Evolutionary conservation across 92 coral and sea anemone genomes (phyloP).

Genomic region (Zoanthus sociatus): DNA sequence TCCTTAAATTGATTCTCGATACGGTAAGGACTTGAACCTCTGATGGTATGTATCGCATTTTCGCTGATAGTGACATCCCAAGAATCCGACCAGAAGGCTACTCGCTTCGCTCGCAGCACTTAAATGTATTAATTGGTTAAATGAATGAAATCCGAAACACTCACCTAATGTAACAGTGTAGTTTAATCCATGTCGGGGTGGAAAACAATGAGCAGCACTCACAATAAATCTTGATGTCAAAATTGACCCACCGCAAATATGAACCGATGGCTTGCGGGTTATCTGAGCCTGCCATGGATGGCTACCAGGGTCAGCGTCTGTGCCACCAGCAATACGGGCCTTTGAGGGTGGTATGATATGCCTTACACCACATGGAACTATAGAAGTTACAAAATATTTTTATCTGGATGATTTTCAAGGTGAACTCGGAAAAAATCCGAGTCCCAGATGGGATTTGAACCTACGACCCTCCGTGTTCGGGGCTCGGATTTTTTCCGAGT

Average conservation of each 20-base stretch:
- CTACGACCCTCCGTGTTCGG: too few species aligned
- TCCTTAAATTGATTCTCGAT: too few species aligned
- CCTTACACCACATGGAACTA: conserved; percentile 45
- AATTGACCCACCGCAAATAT: conserved; percentile 40
- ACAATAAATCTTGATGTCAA: conserved; percentile 36
- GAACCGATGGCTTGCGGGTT: background rate
- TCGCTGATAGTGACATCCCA: too few species aligned
- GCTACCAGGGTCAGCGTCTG: conserved; percentile 35
- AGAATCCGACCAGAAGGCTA: too few species aligned
- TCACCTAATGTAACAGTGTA: conserved; percentile 26
- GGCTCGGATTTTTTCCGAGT: too few species aligned
- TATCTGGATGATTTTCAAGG: too few species aligned
- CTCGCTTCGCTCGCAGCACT: background rate
- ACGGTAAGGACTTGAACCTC: too few species aligned
- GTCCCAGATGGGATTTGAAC: too few species aligned
- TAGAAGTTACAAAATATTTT: background rate
- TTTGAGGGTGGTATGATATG: background rate
- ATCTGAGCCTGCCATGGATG: conserved; percentile 52
- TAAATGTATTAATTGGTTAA: background rate
- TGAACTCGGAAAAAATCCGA: too few species aligned
- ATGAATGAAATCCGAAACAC: background rate
- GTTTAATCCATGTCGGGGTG: background rate
- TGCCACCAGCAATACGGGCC: conserved; percentile 19
- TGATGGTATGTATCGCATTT: too few species aligned
- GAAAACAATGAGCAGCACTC: conserved; percentile 40